Evolutionary conservation across 2,797 vertebrate genomes (phyloP).

Genomic region (Acrossocheilus wenchowensis): DNA sequence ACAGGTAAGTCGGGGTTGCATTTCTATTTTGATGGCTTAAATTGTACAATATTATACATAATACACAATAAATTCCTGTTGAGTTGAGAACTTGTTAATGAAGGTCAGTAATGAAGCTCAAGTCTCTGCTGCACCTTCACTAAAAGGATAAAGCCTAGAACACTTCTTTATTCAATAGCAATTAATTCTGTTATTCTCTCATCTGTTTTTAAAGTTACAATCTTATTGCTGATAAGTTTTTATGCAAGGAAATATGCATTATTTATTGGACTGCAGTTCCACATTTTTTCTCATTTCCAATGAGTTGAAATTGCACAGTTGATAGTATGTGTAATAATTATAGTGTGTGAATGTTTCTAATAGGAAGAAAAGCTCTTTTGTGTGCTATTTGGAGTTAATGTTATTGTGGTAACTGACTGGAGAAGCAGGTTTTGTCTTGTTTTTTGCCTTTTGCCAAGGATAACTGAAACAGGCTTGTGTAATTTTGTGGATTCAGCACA

Average conservation of each 20-base stretch:
- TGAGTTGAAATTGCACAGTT: not conserved
- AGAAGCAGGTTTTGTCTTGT: conserved; percentile 14
- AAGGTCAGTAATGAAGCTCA: not conserved
- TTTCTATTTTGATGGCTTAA: not conserved
- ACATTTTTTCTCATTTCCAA: not conserved
- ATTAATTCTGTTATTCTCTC: not conserved
- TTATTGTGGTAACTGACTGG: conserved; percentile 2
- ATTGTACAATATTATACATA: not conserved
- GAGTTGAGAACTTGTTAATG: not conserved
- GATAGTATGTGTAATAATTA: not conserved
- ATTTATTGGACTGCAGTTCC: not conserved
- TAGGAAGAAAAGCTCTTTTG: not conserved
- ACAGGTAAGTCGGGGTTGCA: not conserved
- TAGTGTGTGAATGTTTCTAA: not conserved
- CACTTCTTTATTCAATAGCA: not conserved
- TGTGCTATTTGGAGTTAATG: not conserved
- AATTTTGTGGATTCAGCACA: conserved; percentile 18
- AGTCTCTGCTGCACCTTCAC: not conserved
- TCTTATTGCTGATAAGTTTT: not conserved
- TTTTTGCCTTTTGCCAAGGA: not conserved
- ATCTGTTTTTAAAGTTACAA: not conserved
- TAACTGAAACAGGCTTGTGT: not conserved
- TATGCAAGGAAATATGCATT: not conserved
- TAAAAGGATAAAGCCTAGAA: not conserved
- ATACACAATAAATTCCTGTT: not conserved